Evolutionary conservation across 2,888 invertebrate genomes (phyloP).

Genomic region (Fabriciana adippe): DNA sequence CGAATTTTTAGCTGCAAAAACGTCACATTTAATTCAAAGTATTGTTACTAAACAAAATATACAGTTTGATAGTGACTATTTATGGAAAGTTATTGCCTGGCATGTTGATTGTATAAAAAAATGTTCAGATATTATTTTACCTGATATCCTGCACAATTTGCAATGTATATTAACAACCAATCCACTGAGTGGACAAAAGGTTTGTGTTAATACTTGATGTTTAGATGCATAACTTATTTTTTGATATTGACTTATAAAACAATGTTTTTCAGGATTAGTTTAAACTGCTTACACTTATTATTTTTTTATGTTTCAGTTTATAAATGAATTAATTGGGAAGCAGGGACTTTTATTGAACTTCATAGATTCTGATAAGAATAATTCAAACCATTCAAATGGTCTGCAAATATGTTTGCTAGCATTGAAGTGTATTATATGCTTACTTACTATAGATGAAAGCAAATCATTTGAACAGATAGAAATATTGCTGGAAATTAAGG

Average conservation of each 20-base stretch:
- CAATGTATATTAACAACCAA: constrained; percentile 64
- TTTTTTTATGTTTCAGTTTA: constrained; percentile 55
- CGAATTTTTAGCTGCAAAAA: constrained; percentile 79
- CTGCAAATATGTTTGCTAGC: constrained; percentile 61
- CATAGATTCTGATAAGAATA: constrained; percentile 52
- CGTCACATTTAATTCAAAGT: constrained; percentile 80
- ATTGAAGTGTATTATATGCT: constrained; percentile 62
- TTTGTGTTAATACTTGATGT: constrained; percentile 37
- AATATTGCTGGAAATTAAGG: constrained; percentile 53
- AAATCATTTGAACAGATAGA: constrained; percentile 43
- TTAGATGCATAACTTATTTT: too few species aligned
- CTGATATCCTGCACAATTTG: constrained; percentile 71
- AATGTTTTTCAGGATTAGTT: neutral
- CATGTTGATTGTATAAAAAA: constrained; percentile 67
- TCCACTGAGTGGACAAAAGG: constrained; percentile 58
- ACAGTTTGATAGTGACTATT: constrained; percentile 55
- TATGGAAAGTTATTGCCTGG: constrained; percentile 69
- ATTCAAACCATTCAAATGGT: constrained; percentile 49
- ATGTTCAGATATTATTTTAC: constrained; percentile 66
- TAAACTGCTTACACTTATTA: neutral
- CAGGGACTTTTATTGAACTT: constrained; percentile 62
- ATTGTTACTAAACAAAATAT: constrained; percentile 81
- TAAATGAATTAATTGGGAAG: constrained; percentile 62
- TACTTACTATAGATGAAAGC: constrained; percentile 57
- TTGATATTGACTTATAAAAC: too few species aligned